Evolutionary conservation across 2,113 vertebrate species (phyloP).

Genomic region (Anarrhichthys ocellatus): DNA sequence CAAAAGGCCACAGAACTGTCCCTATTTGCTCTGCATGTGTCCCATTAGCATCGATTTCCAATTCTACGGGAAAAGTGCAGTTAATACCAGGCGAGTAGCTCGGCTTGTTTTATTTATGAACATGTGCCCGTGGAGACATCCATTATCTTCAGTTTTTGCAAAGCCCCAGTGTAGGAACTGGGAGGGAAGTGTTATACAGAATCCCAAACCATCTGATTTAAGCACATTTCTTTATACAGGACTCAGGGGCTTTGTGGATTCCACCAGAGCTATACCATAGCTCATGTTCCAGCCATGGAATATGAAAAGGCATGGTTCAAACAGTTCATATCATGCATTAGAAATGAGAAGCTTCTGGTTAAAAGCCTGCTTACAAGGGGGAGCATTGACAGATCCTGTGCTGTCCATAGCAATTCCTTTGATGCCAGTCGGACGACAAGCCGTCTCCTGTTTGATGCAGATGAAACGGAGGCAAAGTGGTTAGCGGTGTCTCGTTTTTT

Average conservation of each 20-base stretch:
- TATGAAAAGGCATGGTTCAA: conserved; percentile 54
- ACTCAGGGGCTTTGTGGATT: conserved; percentile 38
- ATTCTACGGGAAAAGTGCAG: conserved; percentile 49
- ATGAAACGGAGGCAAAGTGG: conserved; percentile 31
- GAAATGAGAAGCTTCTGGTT: conserved; percentile 53
- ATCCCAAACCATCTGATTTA: conserved; percentile 54
- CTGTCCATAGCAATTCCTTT: conserved; percentile 37
- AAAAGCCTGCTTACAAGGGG: conserved; percentile 32
- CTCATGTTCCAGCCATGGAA: conserved; percentile 28
- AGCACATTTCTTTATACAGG: conserved; percentile 36
- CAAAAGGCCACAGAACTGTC: conserved; percentile 44
- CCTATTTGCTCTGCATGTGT: conserved; percentile 50
- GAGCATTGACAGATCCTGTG: conserved; percentile 30
- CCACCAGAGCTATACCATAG: conserved; percentile 17
- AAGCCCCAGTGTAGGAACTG: conserved; percentile 32
- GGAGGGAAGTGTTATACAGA: conserved; percentile 31
- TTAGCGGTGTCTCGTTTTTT: conserved; percentile 47
- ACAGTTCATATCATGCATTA: conserved; percentile 19
- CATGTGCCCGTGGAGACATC: conserved; percentile 52
- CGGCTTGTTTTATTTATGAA: conserved; percentile 75
- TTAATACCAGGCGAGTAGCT: conserved; percentile 49
- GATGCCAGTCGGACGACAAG: conserved; percentile 38
- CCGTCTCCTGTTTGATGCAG: conserved; percentile 37
- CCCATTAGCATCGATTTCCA: conserved; percentile 64
- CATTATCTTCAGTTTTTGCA: conserved; percentile 65